A percentile compares a stretch with the other conserved stretches of the same genome.
phyloP scores from a whole-genome alignment of 2,888 invertebrate genomes.

The Plebejus melissa region DNA sequence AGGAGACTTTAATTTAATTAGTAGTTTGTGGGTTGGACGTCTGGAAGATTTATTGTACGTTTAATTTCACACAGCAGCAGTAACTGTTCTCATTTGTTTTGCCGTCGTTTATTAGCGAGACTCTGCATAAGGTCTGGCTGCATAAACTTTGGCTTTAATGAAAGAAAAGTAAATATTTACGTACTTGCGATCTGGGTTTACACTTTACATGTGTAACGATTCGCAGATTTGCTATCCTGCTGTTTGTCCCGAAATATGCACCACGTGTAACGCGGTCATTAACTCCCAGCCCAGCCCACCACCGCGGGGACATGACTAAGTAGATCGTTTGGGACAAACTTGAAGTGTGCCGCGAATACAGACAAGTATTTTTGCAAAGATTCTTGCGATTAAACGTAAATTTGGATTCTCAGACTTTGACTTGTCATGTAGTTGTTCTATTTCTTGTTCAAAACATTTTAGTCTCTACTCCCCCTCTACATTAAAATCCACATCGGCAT shows the following conservation, averaged over 20 bases:
- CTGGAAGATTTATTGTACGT: not conserved
- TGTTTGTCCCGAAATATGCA: slow-evolving; percentile 15
- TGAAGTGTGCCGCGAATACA: not conserved
- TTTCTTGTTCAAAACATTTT: not conserved
- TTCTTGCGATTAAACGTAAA: not conserved
- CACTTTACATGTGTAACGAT: not conserved
- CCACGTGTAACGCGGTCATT: slow-evolving; percentile 18
- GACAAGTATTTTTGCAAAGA: not conserved
- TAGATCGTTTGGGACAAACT: not conserved
- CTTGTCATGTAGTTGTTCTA: not conserved
- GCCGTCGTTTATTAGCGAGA: not conserved
- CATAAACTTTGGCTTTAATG: not conserved
- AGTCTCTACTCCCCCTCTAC: not conserved
- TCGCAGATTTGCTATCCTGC: not conserved
- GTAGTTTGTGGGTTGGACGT: not conserved
- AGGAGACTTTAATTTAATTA: not conserved
- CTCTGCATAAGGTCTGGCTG: not conserved
- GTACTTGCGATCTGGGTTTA: not conserved
- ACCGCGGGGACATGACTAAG: not conserved
- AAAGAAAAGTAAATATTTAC: slow-evolving; percentile 2
- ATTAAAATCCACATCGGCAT: not conserved
- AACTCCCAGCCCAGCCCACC: not conserved
- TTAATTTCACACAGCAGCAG: not conserved
- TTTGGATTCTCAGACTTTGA: not conserved
- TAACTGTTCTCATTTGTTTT: not conserved